Evolutionary conservation across 2,797 vertebrate species (phyloP).

Genomic region (Macroramphosus scolopax): DNA sequence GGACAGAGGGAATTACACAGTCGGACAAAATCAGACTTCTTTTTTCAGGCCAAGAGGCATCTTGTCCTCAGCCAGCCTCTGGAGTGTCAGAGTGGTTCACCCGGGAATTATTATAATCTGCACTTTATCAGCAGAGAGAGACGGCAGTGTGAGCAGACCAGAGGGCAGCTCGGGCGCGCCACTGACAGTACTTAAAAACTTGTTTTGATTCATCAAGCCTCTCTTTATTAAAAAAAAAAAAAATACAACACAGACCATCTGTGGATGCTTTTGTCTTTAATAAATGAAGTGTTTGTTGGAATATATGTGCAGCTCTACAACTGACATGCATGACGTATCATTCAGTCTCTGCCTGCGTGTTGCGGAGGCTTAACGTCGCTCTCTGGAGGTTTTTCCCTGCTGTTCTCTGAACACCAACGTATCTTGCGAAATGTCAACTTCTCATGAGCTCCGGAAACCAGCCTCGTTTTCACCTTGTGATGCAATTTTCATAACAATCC

Average conservation of each 20-base stretch:
- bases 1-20: conserved; percentile 26
- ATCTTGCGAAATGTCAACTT: background rate
- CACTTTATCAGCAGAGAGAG: too few relatives aligned
- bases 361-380: background rate
- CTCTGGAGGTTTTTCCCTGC: background rate
- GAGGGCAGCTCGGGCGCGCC: too few relatives aligned
- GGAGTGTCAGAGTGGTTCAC: background rate
- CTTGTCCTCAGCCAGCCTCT: conserved; percentile 19
- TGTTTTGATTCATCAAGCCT: too few relatives aligned
- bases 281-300: too few relatives aligned
- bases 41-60: conserved; percentile 20
- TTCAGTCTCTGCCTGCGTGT: background rate
- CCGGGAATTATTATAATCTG: too few relatives aligned
- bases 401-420: background rate
- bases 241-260: too few relatives aligned
- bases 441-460: background rate
- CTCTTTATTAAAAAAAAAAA: too few relatives aligned
- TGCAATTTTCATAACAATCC: background rate
- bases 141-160: too few relatives aligned
- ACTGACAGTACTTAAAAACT: too few relatives aligned
- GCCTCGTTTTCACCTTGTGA: background rate
- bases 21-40: conserved; percentile 36
- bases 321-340: background rate
- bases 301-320: background rate
- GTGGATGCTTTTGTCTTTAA: background rate